These are phyloP conservation scores for Sialia sialis DNA, from an alignment of 2,113 vertebrate species.

Conservation along the genomic window DNA sequence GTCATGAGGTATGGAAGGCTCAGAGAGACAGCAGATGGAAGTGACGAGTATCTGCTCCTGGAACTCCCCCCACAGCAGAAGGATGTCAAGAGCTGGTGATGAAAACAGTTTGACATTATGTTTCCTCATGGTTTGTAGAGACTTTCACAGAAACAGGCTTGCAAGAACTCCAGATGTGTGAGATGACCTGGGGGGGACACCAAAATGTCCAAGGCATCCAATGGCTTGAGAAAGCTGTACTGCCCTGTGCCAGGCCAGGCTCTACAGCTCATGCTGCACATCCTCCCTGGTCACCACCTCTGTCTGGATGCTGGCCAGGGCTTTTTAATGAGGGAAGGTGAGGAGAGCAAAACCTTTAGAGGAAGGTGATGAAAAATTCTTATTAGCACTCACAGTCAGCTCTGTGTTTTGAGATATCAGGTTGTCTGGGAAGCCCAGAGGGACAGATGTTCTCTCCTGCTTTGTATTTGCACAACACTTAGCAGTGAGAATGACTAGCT, in stretches of 20 bases:
- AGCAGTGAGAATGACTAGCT: background rate
- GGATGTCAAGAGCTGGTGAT: background rate
- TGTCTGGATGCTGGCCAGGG: background rate
- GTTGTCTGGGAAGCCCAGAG: background rate
- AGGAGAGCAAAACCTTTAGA: background rate
- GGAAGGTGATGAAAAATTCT: background rate
- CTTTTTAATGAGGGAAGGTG: background rate
- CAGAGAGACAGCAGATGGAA: background rate
- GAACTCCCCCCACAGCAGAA: background rate
- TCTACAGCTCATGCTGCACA: background rate
- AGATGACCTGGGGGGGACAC: background rate
- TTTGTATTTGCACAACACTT: background rate
- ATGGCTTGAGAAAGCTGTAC: background rate
- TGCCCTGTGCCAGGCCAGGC: background rate
- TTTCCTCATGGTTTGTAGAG: background rate
- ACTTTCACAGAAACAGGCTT: background rate
- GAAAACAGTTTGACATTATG: background rate
- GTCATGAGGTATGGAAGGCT: background rate
- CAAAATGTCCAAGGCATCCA: background rate
- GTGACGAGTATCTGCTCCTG: background rate
- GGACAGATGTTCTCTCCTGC: background rate
- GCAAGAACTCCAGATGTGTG: background rate
- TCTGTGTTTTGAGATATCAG: background rate
- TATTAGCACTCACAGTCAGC: background rate
- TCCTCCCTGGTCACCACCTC: background rate